Evolutionary conservation across 2,797 vertebrate genomes (phyloP).

Genomic region (Cyprinodon diabolis): DNA sequence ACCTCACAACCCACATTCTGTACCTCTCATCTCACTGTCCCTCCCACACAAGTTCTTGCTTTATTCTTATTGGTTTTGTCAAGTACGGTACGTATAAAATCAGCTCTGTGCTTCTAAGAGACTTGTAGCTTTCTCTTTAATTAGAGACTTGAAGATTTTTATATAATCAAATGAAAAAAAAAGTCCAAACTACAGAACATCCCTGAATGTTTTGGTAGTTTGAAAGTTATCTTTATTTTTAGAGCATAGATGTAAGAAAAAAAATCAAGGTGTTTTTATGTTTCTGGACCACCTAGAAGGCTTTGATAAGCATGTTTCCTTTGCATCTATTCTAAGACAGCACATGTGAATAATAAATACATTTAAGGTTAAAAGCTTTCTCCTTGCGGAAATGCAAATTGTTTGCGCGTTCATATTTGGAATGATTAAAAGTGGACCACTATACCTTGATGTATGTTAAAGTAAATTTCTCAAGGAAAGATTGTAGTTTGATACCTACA

Average conservation of each 20-base stretch:
- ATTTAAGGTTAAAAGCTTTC: not conserved
- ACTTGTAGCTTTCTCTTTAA: not conserved
- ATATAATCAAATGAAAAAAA: slow-evolving; percentile 6
- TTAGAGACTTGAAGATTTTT: too few species aligned
- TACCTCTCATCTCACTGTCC: slow-evolving; percentile 1
- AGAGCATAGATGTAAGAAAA: not conserved
- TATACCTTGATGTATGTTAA: not conserved
- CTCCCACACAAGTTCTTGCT: slow-evolving; percentile 25
- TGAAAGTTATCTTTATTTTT: not conserved
- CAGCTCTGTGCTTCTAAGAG: slow-evolving; percentile 9
- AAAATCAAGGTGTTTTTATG: not conserved
- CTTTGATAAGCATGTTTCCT: not conserved
- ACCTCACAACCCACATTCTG: slow-evolving; percentile 14
- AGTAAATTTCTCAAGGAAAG: not conserved
- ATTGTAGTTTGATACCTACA: not conserved
- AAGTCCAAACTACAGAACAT: not conserved
- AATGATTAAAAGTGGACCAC: not conserved
- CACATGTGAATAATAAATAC: not conserved
- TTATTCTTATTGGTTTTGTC: slow-evolving; percentile 19
- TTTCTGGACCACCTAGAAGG: not conserved
- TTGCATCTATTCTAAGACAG: not conserved
- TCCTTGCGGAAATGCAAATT: not conserved
- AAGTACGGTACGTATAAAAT: slow-evolving; percentile 19
- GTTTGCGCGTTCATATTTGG: not conserved
- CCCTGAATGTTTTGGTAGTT: not conserved